Base-by-base conservation (phyloP, 2,888 invertebrate genomes). In the Cheiracanthium punctorium region DNA sequence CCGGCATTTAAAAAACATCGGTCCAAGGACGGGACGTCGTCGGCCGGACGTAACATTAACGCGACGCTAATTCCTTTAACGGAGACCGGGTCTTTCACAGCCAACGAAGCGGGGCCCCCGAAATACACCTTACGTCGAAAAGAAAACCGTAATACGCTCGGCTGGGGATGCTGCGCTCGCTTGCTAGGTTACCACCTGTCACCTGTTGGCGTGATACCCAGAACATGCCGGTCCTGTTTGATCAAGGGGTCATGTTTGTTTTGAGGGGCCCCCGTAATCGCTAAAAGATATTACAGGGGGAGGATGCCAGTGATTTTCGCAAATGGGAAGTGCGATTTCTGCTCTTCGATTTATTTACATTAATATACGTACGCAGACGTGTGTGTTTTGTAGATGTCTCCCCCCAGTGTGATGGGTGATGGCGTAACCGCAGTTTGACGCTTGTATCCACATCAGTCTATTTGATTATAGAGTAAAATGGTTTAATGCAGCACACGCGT, bases 211-310 rank as follows among this genome's bases (percentile, higher is more conserved):
- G 58, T 58, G 58, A 58, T 58, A 10, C 14, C 14, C 20, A 24
- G 17, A 24, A 24, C 4, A 17, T 58, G 14, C 4, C 14, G 20
- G 37, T 7, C n/a, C 4, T 58, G 58, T 58, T 58, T 58, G 58
- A 58, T 17, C 58, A 58, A 12, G 58, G 48, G 58, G 58, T 58
- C 58, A 24, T 58, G 58, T 58, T 58, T 58, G 58, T 58, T 58
- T 58, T 58, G 24, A 24, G 58, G 24, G 24, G 20, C 10, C 10
- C 37, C 4, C 37, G 37, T 10, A 37, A 37, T 10, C 10, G 37
- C 37, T 7, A 37, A 37, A 37, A 37, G 37, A 7, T 37, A 10
- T 37, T 37, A 37, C 37, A 37, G 10, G 37, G n/a, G 37, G 7
- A 37, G 37, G 37, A 37, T n/a, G n/a, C 37, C 37, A 37, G 37